These are phyloP conservation scores for Lates japonicus DNA, from an alignment of 2,797 vertebrate species.

Conservation along the genomic window DNA sequence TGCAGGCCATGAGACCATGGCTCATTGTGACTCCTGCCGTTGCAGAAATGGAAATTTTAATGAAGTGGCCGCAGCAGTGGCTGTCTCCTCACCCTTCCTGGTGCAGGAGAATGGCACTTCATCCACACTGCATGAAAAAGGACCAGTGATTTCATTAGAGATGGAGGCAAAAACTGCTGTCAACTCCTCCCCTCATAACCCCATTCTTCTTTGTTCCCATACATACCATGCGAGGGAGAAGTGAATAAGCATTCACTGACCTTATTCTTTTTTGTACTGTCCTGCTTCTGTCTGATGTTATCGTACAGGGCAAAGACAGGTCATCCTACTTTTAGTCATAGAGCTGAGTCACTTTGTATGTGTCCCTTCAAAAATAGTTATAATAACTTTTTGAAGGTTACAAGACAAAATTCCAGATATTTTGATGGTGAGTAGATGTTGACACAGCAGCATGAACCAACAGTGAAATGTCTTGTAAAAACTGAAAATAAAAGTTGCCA, in stretches of 20 bases:
- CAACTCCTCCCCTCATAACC: constrained; percentile 19
- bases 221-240: neutral
- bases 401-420: neutral
- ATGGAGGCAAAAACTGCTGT: constrained; percentile 39
- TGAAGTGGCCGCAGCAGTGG: constrained; percentile 69
- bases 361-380: neutral
- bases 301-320: neutral
- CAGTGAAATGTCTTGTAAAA: too few species aligned
- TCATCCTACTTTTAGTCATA: neutral
- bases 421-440: neutral
- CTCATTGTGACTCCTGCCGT: constrained; percentile 71
- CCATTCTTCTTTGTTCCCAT: constrained; percentile 1
- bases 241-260: constrained; percentile 37
- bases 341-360: neutral
- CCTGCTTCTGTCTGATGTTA: neutral
- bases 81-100: constrained; percentile 36
- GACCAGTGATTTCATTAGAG: constrained; percentile 70
- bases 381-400: neutral
- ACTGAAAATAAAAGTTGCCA: neutral
- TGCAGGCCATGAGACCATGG: constrained; percentile 45
- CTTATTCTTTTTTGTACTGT: constrained; percentile 10
- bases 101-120: constrained; percentile 50
- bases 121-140: constrained; percentile 53
- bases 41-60: constrained; percentile 79
- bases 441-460: neutral